phyloP scores from a whole-genome alignment of 2,797 vertebrate species.

The Spatula versicolor region DNA sequence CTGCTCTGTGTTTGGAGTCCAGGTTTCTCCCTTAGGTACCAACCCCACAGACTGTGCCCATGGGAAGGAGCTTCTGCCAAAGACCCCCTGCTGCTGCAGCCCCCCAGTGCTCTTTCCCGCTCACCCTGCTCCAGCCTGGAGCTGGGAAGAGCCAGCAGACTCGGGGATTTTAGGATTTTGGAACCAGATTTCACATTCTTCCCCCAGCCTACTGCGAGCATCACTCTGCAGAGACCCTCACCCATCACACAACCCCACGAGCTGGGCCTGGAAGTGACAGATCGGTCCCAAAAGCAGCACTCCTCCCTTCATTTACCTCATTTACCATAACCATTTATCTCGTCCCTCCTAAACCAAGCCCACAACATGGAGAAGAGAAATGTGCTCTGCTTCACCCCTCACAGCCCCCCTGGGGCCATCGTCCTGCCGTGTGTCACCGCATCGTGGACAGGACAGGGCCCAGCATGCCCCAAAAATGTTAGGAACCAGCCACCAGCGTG shows the following conservation, averaged over 20 bases:
- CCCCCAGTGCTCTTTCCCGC: background rate
- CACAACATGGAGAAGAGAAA: background rate
- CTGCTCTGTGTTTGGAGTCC: background rate
- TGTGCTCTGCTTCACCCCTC: fast-evolving
- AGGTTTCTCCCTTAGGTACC: background rate
- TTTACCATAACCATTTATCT: background rate
- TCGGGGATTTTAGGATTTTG: background rate
- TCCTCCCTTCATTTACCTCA: background rate
- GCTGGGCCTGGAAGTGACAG: background rate
- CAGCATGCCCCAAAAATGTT: background rate
- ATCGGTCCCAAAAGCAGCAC: background rate
- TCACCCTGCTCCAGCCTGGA: background rate
- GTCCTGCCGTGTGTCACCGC: background rate
- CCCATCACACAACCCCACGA: background rate
- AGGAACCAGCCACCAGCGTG: fast-evolving
- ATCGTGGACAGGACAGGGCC: background rate
- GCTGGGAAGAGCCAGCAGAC: background rate
- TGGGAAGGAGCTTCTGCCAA: background rate
- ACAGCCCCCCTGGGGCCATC: background rate
- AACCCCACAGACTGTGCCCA: background rate
- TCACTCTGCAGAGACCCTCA: background rate
- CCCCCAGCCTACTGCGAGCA: background rate
- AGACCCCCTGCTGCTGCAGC: background rate
- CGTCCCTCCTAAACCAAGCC: background rate
- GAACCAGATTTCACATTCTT: background rate